Evolutionary conservation across 2,113 vertebrate species (phyloP).

Genomic region (Jacana jacana): DNA sequence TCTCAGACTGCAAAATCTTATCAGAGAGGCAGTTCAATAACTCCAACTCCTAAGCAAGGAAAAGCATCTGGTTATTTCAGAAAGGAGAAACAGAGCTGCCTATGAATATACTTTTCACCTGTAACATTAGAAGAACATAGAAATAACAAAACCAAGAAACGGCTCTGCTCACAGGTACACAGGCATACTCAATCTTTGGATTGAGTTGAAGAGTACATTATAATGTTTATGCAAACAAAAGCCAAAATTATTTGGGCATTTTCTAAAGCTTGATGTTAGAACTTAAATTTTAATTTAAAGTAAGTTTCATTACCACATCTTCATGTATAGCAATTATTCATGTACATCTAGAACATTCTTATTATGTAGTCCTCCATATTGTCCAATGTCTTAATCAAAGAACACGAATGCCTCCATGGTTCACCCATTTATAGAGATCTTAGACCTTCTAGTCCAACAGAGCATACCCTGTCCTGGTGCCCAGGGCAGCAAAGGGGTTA

Average conservation of each 20-base stretch:
- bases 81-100: background rate
- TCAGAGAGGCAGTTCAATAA: background rate
- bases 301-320: background rate
- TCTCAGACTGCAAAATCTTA: background rate
- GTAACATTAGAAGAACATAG: background rate
- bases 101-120: background rate
- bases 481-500: background rate
- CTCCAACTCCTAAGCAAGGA: background rate
- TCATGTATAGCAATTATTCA: background rate
- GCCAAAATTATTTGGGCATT: background rate
- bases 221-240: background rate
- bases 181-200: too few relatives aligned
- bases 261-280: background rate
- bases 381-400: background rate
- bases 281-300: background rate
- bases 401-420: background rate
- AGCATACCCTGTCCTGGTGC: background rate
- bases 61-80: background rate
- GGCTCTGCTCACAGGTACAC: background rate
- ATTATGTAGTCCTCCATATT: background rate
- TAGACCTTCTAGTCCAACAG: background rate
- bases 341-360: background rate
- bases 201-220: background rate
- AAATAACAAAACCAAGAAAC: background rate
- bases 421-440: background rate